These are phyloP conservation scores for Hydra vulgaris DNA, from an alignment of 30 jellyfish, hydroid and myxozoan species.

Conservation along the genomic window DNA sequence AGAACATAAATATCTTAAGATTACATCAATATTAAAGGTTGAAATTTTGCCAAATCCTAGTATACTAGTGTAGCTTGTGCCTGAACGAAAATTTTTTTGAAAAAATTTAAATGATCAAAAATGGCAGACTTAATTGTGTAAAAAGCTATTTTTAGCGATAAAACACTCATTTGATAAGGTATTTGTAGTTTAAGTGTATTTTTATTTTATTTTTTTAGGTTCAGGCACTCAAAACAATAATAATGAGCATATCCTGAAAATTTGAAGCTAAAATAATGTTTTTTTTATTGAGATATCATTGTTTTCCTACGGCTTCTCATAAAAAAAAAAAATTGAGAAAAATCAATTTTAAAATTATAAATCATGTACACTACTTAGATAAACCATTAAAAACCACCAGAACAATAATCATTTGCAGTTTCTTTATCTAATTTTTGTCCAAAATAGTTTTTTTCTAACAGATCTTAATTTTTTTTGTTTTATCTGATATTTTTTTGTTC, in stretches of 20 bases:
- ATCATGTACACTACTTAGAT: background rate
- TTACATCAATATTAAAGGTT: background rate
- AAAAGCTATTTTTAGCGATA: background rate
- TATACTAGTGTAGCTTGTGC: background rate
- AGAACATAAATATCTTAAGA: background rate
- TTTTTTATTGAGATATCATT: background rate
- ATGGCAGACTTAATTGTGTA: background rate
- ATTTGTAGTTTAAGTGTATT: background rate
- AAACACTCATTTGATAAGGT: background rate
- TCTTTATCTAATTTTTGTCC: background rate
- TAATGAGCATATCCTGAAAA: background rate
- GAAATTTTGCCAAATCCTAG: background rate
- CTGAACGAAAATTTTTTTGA: background rate
- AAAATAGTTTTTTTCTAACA: background rate
- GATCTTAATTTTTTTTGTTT: background rate
- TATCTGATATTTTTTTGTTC: background rate
- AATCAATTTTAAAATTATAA: background rate
- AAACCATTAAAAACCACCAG: slow-evolving; percentile 1
- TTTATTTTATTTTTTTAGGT: background rate
- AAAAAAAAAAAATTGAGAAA: background rate
- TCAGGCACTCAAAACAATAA: background rate
- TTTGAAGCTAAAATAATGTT: background rate
- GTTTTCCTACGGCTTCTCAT: too few species aligned
- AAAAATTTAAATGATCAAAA: background rate
- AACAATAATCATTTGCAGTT: background rate